phyloP scores from a whole-genome alignment of 2,888 invertebrate species.

The Alviniconcha strummeri region DNA sequence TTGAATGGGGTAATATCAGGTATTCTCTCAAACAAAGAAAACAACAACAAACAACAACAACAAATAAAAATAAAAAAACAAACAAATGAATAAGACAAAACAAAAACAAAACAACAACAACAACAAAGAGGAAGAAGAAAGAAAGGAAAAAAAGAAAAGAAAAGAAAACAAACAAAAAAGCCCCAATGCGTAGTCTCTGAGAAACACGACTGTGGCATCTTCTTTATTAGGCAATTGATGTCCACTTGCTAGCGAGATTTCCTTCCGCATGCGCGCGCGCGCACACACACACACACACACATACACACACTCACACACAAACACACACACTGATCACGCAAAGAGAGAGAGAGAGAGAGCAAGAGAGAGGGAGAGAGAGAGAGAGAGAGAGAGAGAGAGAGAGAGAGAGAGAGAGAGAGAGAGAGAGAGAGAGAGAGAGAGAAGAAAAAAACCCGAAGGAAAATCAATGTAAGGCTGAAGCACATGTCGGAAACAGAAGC shows the following conservation, averaged over 20 bases:
- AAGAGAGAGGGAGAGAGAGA: not conserved
- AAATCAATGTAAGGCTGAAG: not conserved
- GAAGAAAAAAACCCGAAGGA: not conserved
- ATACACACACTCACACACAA: not conserved
- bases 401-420: conserved; percentile 3
- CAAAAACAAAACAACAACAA: not conserved
- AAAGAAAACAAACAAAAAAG: not conserved
- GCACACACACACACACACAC: not conserved
- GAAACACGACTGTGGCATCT: not conserved
- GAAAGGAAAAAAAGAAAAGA: not conserved
- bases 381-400: not conserved
- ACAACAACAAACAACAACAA: not conserved
- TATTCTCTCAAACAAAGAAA: no score
- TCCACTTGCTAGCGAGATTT: not conserved
- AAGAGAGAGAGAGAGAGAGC: not conserved
- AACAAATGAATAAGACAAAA: no score
- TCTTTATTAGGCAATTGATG: no score
- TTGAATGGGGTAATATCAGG: no score
- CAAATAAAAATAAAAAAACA: not conserved
- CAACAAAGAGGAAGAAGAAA: not conserved
- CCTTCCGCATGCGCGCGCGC: not conserved
- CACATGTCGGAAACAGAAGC: not conserved
- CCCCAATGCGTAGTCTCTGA: not conserved
- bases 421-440: not conserved
- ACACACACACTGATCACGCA: not conserved